A percentile compares a stretch with the other conserved stretches of the same genome.
phyloP scores from a whole-genome alignment of 2,888 invertebrate species.

The Drosophila dives region DNA sequence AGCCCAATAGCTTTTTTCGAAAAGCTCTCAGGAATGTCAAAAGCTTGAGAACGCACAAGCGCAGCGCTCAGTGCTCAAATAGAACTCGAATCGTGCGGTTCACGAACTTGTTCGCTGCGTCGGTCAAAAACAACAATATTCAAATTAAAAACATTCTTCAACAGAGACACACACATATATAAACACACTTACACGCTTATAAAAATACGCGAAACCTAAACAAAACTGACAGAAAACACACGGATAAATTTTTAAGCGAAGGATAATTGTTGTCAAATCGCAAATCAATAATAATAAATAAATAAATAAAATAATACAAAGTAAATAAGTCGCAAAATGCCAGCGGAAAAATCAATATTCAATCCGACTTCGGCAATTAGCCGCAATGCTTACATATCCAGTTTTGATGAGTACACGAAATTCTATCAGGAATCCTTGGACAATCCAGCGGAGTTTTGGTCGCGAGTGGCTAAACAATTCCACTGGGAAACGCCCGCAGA shows the following conservation, averaged over 20 bases:
- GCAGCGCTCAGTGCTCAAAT: slow-evolving; percentile 65
- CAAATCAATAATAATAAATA: slow-evolving; percentile 10
- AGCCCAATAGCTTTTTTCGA: slow-evolving; percentile 48
- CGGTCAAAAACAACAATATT: slow-evolving; percentile 27
- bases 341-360: slow-evolving; percentile 87
- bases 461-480: slow-evolving; percentile 95
- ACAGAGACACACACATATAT: slow-evolving; percentile 33
- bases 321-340: slow-evolving; percentile 84
- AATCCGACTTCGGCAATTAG: slow-evolving; percentile 87
- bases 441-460: slow-evolving; percentile 96
- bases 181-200: slow-evolving; percentile 1
- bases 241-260: slow-evolving; percentile 20
- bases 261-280: slow-evolving; percentile 54
- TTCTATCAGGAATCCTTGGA: slow-evolving; percentile 95
- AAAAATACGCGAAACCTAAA: slow-evolving; percentile 26
- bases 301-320: slow-evolving; percentile 9
- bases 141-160: slow-evolving; percentile 39
- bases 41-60: slow-evolving; percentile 52
- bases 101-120: slow-evolving; percentile 49
- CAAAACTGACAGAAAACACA: slow-evolving; percentile 26
- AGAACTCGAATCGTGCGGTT: slow-evolving; percentile 75
- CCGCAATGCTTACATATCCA: slow-evolving; percentile 88
- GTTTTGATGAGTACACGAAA: slow-evolving; percentile 91
- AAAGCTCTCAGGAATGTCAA: slow-evolving; percentile 54
- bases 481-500: slow-evolving; percentile 94